These are phyloP conservation scores for Beroe forskalii DNA, from an alignment of 37 sponge, comb jelly and placozoan genomes.

Conservation along the genomic window DNA sequence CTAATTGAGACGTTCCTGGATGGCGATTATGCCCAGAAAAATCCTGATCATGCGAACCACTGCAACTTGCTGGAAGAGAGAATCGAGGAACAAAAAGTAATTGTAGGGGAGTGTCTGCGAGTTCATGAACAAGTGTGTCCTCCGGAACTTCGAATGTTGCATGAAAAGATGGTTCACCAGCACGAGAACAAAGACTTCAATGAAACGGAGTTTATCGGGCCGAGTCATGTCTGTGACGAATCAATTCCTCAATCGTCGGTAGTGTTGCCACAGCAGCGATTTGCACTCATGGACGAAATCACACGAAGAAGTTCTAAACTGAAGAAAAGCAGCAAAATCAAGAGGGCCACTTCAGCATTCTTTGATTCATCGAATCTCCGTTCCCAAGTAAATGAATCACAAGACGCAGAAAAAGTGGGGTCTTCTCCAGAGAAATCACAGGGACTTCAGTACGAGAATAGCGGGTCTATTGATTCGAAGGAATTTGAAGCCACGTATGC, in stretches of 20 bases:
- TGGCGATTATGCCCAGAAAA: neutral
- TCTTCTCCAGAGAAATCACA: neutral
- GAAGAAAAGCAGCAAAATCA: constrained; percentile 34
- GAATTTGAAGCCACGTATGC: constrained; percentile 30
- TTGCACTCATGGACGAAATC: neutral
- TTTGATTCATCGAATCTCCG: neutral
- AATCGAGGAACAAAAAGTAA: neutral
- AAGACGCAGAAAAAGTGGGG: neutral
- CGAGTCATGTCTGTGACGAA: neutral
- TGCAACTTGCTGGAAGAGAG: neutral
- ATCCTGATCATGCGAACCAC: neutral
- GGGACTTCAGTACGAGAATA: too few relatives aligned
- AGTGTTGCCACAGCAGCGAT: neutral
- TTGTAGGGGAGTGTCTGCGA: neutral
- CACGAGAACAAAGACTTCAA: constrained; percentile 15
- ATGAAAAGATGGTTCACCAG: constrained; percentile 55
- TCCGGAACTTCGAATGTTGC: constrained; percentile 22
- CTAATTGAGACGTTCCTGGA: neutral
- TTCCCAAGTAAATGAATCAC: too few relatives aligned
- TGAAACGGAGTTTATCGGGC: neutral
- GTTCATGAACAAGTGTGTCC: constrained; percentile 54
- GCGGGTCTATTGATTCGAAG: neutral
- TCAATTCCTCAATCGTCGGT: neutral
- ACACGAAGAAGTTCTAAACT: constrained; percentile 3
- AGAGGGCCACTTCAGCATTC: constrained; percentile 4